phyloP scores from a whole-genome alignment of 1,140 invertebrate species.

The Sarcophaga bullata region DNA sequence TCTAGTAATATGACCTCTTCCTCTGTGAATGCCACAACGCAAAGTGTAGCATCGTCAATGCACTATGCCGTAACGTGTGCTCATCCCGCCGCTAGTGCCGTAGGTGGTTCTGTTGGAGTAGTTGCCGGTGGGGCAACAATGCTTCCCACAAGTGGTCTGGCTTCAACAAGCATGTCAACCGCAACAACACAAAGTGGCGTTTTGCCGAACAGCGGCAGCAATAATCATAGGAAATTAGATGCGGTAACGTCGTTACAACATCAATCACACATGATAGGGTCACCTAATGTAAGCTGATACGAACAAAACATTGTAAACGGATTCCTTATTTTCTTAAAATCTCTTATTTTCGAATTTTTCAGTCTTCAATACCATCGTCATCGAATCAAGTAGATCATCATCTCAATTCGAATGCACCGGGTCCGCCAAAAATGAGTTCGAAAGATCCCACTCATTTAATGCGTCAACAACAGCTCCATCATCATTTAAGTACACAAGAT shows the following conservation, averaged over 20 bases:
- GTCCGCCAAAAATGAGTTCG: conserved; percentile 64
- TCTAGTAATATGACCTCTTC: conserved; percentile 49
- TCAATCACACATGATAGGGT: conserved; percentile 38
- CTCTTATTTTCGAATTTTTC: neutral
- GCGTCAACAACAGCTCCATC: conserved; percentile 54
- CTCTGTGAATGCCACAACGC: conserved; percentile 48
- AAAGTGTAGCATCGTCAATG: conserved; percentile 46
- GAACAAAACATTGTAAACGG: neutral
- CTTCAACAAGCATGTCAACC: conserved; percentile 45
- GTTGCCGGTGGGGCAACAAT: conserved; percentile 62
- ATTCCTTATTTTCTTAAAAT: neutral
- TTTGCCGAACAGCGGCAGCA: conserved; percentile 32
- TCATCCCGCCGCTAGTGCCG: conserved; percentile 36
- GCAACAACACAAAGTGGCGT: conserved; percentile 30
- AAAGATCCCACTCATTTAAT: conserved; percentile 51
- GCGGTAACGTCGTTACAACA: conserved; percentile 43
- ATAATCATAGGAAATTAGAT: conserved; percentile 46
- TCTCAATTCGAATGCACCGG: conserved; percentile 68
- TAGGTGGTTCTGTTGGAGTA: conserved; percentile 46
- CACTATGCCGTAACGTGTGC: conserved; percentile 43
- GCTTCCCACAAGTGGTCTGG: conserved; percentile 59
- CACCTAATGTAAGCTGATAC: conserved; percentile 39
- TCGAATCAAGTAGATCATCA: conserved; percentile 60
- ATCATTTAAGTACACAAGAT: conserved; percentile 32
- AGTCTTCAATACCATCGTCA: conserved; percentile 42